These are phyloP conservation scores for Bombus pascuorum DNA, from an alignment of 1,140 invertebrate genomes.

Conservation along the genomic window DNA sequence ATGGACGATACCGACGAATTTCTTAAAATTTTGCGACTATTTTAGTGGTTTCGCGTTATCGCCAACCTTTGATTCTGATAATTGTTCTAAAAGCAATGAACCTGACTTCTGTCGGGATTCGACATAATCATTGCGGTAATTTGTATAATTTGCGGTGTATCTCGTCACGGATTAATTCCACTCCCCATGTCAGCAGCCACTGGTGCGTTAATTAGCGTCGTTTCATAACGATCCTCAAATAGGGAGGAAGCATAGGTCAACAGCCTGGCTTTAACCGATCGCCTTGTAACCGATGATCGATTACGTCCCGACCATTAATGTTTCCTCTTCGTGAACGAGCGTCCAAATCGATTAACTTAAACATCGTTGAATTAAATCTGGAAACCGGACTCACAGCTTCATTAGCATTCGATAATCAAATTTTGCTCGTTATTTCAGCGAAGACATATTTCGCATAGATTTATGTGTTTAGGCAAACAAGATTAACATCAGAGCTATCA, in stretches of 20 bases:
- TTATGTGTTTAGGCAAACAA: not conserved
- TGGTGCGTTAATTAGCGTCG: conserved; percentile 60
- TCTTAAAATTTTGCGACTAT: not conserved
- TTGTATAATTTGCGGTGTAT: conserved; percentile 29
- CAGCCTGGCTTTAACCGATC: conserved; percentile 38
- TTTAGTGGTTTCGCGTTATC: not conserved
- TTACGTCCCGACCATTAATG: conserved; percentile 5
- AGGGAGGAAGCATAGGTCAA: conserved; percentile 53
- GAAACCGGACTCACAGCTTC: not conserved
- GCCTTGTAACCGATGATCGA: conserved; percentile 21
- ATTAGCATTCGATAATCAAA: not conserved
- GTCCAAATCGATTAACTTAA: not conserved
- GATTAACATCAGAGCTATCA: not conserved
- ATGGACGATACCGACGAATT: not conserved
- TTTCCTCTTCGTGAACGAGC: not conserved
- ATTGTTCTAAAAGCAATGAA: not conserved
- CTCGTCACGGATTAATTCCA: conserved; percentile 10
- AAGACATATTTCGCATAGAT: not conserved
- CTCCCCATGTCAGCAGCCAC: not conserved
- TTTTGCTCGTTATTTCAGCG: not conserved
- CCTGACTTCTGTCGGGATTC: conserved; percentile 25
- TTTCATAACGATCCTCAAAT: conserved; percentile 66
- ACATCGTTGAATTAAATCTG: not conserved
- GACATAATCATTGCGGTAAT: conserved; percentile 24
- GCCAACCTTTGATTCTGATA: not conserved